A percentile compares a stretch with the other conserved stretches of the same genome.
Conservation (phyloP, 2,113 vertebrate species). For the Parotia lawesii region DNA sequence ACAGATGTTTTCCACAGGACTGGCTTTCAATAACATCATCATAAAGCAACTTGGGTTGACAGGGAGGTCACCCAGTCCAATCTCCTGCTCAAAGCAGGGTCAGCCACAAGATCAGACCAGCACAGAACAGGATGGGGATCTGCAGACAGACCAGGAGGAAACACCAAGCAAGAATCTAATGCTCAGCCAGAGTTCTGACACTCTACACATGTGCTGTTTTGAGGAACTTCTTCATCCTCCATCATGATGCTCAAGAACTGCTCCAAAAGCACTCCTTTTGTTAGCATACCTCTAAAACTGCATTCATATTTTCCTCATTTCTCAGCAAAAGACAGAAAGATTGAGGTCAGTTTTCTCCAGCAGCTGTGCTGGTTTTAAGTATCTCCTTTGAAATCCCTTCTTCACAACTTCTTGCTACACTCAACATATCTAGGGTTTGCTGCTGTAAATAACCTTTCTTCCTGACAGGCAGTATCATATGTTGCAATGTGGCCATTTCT, state of each 20-base stretch:
- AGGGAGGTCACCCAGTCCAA: neutral
- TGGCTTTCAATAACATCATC: neutral
- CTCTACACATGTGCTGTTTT: neutral
- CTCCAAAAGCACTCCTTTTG: neutral
- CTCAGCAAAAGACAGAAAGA: neutral
- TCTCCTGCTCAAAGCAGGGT: neutral
- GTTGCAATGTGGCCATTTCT: neutral
- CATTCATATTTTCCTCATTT: neutral
- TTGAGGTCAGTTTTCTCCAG: neutral
- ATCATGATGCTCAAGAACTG: neutral
- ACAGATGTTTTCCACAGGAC: accelerated
- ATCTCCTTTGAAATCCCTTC: neutral
- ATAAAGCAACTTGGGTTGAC: neutral
- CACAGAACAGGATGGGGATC: neutral
- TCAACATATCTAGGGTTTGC: accelerated
- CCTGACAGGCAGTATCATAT: neutral
- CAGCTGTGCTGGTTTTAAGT: neutral
- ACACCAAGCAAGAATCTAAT: neutral
- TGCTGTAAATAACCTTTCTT: neutral
- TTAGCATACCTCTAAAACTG: neutral
- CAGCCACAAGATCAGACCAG: neutral
- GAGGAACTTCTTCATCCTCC: neutral
- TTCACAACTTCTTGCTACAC: neutral
- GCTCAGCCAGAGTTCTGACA: neutral
- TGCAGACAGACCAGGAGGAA: neutral